Evolutionary conservation across 2,888 invertebrate genomes (phyloP).

Genomic region (Dryococelus australis): DNA sequence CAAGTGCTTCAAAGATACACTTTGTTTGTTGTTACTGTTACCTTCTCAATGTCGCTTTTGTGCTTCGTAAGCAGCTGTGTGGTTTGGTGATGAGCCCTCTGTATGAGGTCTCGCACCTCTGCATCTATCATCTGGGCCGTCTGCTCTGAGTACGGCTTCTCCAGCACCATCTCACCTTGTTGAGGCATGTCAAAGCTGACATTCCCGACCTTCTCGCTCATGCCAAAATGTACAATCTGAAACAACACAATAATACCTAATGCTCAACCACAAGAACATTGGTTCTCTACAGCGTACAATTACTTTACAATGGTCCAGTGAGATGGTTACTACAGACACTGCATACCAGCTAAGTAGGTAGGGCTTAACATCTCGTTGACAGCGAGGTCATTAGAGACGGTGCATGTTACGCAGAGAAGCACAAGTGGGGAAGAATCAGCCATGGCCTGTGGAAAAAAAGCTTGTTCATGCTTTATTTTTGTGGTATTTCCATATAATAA

Average conservation of each 20-base stretch:
- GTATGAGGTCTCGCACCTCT: constrained; percentile 85
- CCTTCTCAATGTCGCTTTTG: constrained; percentile 86
- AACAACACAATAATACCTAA: neutral
- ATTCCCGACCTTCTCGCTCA: constrained; percentile 97
- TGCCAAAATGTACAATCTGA: constrained; percentile 92
- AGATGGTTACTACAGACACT: too few relatives aligned
- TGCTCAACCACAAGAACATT: neutral
- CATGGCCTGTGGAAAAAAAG: too few relatives aligned
- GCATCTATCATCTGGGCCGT: constrained; percentile 95
- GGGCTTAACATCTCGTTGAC: too few relatives aligned
- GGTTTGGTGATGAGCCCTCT: constrained; percentile 82
- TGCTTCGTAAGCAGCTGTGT: constrained; percentile 78
- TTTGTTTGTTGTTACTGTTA: constrained; percentile 50
- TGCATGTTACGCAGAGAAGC: too few relatives aligned
- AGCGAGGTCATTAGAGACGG: too few relatives aligned
- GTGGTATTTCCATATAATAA: too few relatives aligned
- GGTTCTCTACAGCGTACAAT: too few relatives aligned
- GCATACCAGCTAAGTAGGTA: too few relatives aligned
- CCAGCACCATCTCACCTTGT: constrained; percentile 89
- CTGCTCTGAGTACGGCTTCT: constrained; percentile 97
- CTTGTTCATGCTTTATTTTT: too few relatives aligned
- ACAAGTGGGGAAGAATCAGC: too few relatives aligned
- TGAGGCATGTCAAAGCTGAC: constrained; percentile 95
- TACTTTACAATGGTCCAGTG: too few relatives aligned
- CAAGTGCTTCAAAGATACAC: neutral